Evolutionary conservation across 2,113 vertebrate species (phyloP).

Genomic region (Oriolus oriolus): DNA sequence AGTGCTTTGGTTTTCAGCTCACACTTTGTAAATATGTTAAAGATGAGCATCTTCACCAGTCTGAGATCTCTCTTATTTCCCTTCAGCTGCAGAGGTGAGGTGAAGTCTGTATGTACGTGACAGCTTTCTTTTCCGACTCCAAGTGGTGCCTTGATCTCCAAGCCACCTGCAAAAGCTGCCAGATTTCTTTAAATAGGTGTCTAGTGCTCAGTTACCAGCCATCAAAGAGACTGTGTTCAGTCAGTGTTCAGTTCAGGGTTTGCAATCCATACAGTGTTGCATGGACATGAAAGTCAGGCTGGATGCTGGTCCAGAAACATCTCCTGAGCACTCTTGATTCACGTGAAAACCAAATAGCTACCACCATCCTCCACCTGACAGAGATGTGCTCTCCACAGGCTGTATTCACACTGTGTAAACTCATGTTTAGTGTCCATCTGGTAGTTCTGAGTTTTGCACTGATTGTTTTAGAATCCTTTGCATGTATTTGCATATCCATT

Average conservation of each 20-base stretch:
- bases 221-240: background rate
- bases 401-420: background rate
- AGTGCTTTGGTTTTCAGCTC: background rate
- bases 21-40: background rate
- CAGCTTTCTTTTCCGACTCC: background rate
- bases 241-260: background rate
- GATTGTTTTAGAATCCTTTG: background rate
- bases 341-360: background rate
- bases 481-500: background rate
- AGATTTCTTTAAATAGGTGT: background rate
- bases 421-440: fast-evolving
- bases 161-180: background rate
- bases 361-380: background rate
- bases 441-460: background rate
- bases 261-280: background rate
- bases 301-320: background rate
- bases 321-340: background rate
- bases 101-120: background rate
- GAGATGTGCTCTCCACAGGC: background rate
- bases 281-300: background rate
- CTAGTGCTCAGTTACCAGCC: background rate
- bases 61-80: background rate
- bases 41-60: background rate
- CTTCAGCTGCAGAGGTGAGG: background rate
- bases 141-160: background rate